phyloP scores from a whole-genome alignment of 1,140 invertebrate species.

The Cotesia glomerata region DNA sequence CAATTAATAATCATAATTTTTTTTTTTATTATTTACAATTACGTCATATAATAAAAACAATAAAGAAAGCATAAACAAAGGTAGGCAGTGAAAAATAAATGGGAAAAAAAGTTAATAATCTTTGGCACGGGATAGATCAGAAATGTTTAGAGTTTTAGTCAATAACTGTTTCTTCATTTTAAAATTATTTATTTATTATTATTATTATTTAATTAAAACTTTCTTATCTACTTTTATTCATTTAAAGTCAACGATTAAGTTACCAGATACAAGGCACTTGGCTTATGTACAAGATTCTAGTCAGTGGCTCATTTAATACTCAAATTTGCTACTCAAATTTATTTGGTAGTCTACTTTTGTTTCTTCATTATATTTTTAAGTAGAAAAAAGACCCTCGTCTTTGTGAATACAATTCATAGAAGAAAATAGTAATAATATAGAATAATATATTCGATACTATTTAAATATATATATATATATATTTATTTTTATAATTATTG shows the following conservation, averaged over 20 bases:
- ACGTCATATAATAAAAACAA: slow-evolving; percentile 3
- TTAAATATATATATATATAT: too few relatives aligned
- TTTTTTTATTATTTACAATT: background rate
- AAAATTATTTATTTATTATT: background rate
- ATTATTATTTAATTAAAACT: slow-evolving; percentile 4
- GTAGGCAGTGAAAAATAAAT: slow-evolving; percentile 16
- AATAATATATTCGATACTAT: too few relatives aligned
- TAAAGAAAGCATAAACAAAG: slow-evolving; percentile 19
- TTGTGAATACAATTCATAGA: too few relatives aligned
- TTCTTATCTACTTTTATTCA: slow-evolving; percentile 36
- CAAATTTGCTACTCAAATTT: background rate
- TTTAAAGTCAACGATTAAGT: slow-evolving; percentile 60
- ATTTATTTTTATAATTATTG: too few relatives aligned
- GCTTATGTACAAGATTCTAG: slow-evolving; percentile 59
- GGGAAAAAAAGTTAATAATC: background rate
- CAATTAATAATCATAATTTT: background rate
- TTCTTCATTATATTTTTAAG: too few relatives aligned
- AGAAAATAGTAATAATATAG: too few relatives aligned
- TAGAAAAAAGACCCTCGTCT: too few relatives aligned
- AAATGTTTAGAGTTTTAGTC: background rate
- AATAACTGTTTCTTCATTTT: background rate
- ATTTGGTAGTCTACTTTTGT: background rate
- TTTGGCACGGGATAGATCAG: slow-evolving; percentile 26
- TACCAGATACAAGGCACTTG: slow-evolving; percentile 63
- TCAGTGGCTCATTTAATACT: background rate